Evolutionary conservation across 1,140 invertebrate genomes (phyloP), one percentile per base, ranked within the genome.

Genomic region (Heliothis subflexa): DNA sequence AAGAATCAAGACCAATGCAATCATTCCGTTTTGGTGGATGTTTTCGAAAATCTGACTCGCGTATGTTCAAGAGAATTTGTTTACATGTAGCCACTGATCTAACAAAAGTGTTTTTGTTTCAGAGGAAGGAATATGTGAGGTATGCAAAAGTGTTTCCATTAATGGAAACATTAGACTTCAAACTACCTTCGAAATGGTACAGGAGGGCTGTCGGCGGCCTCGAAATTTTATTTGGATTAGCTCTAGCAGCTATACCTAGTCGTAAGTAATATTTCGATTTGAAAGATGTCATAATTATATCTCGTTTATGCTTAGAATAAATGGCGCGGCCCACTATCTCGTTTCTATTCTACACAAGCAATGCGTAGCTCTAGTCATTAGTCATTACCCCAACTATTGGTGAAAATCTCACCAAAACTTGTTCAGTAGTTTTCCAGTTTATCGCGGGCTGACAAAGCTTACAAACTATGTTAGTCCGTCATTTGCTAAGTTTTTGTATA

Each of bases 121-220:
- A 99, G 98, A 96, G 98, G 92, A 99, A 99, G 95, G 98, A 99
- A 93, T 99, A 99, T 92, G 98, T 99, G 1, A 98, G 98, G 94
- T 99, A 99, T 95, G 97, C 98, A 10, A 99, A 99, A 96, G 98
- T 99, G 14, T 99, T 99, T 93, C 99, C 99, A 50, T 94, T 99
- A 7, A 96, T 97, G 2, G 96, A 97, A 81, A 95, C 96, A 25
- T 94, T 98, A 78, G 97, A 98, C 86, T 97, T 98, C 84, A 98
- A 98, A 95, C 95, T 99, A 77, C 97, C 98, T 80, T 97, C 98
- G 79, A 98, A 99, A 96, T 98, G 98, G 97, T 99, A 99, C 90
- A 95, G 99, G 85, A 96, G 98, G 87, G 96, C 97, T 3, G 97
- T 99, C 74, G 99, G 99, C 47, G 96, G 96, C 5, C 93, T 98